A percentile compares a stretch with the other conserved stretches of the same genome.
phyloP scores from a whole-genome alignment of 2,113 vertebrate species.

The Ursus arctos region DNA sequence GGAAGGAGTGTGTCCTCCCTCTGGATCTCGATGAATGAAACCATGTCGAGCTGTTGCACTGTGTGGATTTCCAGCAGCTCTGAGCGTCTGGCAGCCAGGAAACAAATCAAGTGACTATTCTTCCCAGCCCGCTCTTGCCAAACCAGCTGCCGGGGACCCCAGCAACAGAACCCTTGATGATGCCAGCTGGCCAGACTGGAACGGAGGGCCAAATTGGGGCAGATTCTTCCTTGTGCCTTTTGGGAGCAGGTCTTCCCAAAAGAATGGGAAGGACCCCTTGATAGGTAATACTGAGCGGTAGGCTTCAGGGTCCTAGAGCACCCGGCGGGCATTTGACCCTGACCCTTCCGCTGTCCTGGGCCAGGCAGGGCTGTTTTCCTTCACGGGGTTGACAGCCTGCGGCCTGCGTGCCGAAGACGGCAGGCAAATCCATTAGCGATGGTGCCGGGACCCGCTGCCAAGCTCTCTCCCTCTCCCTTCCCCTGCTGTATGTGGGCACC shows the following conservation, averaged over 20 bases:
- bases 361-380: background rate
- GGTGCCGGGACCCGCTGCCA: too few species aligned
- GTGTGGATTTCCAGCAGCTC: constrained; percentile 59
- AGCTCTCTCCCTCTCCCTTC: background rate
- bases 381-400: background rate
- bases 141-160: constrained; percentile 44
- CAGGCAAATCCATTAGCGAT: background rate
- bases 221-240: background rate
- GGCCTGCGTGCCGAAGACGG: background rate
- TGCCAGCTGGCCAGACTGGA: constrained; percentile 61
- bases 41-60: constrained; percentile 9
- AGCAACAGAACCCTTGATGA: constrained; percentile 52
- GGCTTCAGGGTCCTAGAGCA: background rate
- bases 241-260: background rate
- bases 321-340: background rate
- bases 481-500: background rate
- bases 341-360: background rate
- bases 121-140: constrained; percentile 42
- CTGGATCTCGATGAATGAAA: constrained; percentile 65
- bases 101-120: constrained; percentile 71
- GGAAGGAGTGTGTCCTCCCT: constrained; percentile 16
- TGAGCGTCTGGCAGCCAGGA: constrained; percentile 60
- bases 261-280: background rate
- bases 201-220: background rate
- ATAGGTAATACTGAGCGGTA: background rate